phyloP scores from a whole-genome alignment of 2,888 invertebrate genomes.

The Lepetodrilus schrolli region DNA sequence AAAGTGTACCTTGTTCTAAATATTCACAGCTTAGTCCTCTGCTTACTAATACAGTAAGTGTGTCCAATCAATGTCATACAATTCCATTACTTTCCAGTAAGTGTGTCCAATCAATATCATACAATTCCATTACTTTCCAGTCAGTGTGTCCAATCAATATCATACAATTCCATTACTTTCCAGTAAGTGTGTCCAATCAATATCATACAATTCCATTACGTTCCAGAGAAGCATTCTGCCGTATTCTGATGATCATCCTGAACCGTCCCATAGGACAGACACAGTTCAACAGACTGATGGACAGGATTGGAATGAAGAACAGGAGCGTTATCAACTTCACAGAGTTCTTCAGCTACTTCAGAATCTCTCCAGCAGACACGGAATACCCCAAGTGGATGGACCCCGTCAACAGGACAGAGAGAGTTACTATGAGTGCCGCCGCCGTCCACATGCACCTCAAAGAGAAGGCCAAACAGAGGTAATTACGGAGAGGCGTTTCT shows the following conservation, averaged over 20 bases:
- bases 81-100: no score
- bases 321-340: constrained; percentile 66
- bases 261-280: constrained; percentile 59
- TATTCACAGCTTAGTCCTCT: no score
- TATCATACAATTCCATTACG: no score
- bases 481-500: no score
- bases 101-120: no score
- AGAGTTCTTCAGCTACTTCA: constrained; percentile 71
- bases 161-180: no score
- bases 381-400: constrained; percentile 73
- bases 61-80: no score
- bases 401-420: constrained; percentile 66
- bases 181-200: no score
- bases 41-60: no score
- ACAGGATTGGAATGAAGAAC: constrained; percentile 65
- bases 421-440: constrained; percentile 62
- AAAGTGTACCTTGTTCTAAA: no score
- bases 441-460: constrained; percentile 72
- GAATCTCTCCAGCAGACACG: constrained; percentile 50
- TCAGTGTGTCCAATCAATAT: no score
- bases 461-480: constrained; percentile 73
- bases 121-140: no score
- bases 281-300: constrained; percentile 62
- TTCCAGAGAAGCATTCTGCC: constrained; percentile 69
- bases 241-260: constrained; percentile 68